Conservation (phyloP, 2,888 invertebrate genomes). For the Siphlonurus alternatus region DNA sequence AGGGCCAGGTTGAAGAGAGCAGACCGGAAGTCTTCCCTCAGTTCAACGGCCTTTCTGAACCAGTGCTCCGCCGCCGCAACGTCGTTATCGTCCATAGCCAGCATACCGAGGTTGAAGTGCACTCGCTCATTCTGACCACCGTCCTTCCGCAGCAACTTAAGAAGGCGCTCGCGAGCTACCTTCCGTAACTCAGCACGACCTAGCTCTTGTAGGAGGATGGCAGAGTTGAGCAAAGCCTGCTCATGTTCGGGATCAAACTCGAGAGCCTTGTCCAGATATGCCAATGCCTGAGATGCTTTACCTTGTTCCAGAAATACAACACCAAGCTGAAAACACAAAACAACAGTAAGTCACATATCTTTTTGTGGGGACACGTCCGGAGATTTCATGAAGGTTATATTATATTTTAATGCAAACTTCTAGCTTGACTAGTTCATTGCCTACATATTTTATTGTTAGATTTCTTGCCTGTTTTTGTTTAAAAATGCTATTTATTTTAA, state of each 20-base stretch:
- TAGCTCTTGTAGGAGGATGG: constrained; percentile 80
- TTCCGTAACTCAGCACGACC: constrained; percentile 64
- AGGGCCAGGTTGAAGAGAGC: constrained; percentile 90
- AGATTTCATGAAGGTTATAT: too few relatives aligned
- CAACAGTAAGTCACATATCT: too few relatives aligned
- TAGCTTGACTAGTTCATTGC: too few relatives aligned
- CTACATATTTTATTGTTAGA: too few relatives aligned
- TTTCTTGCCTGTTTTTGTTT: too few relatives aligned
- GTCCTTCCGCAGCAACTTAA: constrained; percentile 55
- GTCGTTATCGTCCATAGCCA: constrained; percentile 89
- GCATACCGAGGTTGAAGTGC: constrained; percentile 90
- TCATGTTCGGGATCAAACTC: constrained; percentile 88
- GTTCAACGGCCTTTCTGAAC: constrained; percentile 74
- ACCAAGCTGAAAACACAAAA: constrained; percentile 48
- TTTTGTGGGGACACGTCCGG: too few relatives aligned
- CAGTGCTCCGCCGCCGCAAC: constrained; percentile 77
- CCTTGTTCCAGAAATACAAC: constrained; percentile 89
- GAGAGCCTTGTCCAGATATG: constrained; percentile 83
- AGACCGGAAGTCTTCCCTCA: constrained; percentile 79
- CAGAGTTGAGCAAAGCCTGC: constrained; percentile 87
- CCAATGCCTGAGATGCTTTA: constrained; percentile 75
- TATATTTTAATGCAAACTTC: too few relatives aligned
- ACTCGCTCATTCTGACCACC: constrained; percentile 58
- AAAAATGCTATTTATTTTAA: too few relatives aligned
- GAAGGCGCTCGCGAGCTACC: constrained; percentile 61